phyloP scores from a whole-genome alignment of 2,797 vertebrate genomes.

The Alectoris magna region DNA sequence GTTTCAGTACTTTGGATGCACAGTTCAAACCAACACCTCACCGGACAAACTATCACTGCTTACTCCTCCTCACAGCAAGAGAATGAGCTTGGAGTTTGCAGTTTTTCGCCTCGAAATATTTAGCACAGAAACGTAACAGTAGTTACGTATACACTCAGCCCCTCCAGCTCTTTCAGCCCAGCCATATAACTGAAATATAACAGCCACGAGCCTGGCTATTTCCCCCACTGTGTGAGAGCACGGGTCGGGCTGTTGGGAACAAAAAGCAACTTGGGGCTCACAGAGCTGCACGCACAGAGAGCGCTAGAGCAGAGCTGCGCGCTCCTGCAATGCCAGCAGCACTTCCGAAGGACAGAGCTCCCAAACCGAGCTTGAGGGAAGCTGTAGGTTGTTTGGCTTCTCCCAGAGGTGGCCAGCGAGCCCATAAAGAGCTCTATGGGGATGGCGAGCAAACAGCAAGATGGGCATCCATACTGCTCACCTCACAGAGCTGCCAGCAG shows the following conservation, averaged over 20 bases:
- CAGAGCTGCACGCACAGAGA: not conserved
- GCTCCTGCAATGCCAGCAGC: not conserved
- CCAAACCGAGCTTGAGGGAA: not conserved
- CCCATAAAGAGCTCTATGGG: not conserved
- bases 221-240: not conserved
- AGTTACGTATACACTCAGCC: not conserved
- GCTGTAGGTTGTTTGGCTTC: accelerated
- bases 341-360: not conserved
- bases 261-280: not conserved
- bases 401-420: too few species aligned
- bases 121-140: not conserved
- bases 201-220: not conserved
- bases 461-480: accelerated
- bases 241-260: not conserved
- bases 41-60: not conserved
- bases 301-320: not conserved
- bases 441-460: accelerated
- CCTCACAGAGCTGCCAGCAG: accelerated
- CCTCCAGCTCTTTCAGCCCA: not conserved
- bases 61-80: not conserved
- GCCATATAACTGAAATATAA: not conserved
- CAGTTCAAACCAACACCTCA: not conserved
- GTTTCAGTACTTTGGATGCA: not conserved
- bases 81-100: accelerated
- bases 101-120: not conserved